A percentile compares a stretch with the other conserved stretches of the same genome.
phyloP scores from a whole-genome alignment of 2,797 vertebrate species.

The Sus cebifrons region DNA sequence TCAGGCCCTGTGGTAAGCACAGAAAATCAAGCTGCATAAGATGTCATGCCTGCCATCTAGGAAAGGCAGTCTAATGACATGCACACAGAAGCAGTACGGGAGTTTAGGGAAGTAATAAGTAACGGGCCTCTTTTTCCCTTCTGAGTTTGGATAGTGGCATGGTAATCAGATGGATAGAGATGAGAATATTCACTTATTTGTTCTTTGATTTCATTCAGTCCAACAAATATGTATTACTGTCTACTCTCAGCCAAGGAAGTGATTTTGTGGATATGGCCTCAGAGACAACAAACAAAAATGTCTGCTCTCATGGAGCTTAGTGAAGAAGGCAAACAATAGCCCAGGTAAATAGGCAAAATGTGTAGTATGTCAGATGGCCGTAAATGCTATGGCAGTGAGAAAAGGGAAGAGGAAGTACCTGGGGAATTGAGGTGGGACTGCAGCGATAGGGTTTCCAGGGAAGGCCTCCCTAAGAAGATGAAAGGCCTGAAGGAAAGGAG shows the following conservation, averaged over 20 bases:
- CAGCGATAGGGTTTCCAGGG: neutral
- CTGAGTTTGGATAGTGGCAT: slow-evolving; percentile 51
- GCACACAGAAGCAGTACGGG: neutral
- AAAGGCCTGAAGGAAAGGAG: neutral
- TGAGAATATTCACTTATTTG: slow-evolving; percentile 33
- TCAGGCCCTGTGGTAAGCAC: neutral
- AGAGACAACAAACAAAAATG: slow-evolving; percentile 38
- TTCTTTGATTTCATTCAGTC: slow-evolving; percentile 43
- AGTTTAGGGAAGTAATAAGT: neutral
- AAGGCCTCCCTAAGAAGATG: neutral
- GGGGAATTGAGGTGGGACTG: neutral
- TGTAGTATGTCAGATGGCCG: neutral
- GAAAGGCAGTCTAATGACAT: neutral
- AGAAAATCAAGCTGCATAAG: neutral
- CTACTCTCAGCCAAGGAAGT: slow-evolving; percentile 36
- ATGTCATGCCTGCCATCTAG: neutral
- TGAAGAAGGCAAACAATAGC: slow-evolving; percentile 1
- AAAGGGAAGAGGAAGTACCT: neutral
- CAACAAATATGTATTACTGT: slow-evolving; percentile 25
- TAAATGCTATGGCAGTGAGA: neutral
- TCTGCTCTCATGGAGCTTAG: neutral
- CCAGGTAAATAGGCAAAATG: slow-evolving; percentile 33
- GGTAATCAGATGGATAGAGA: slow-evolving; percentile 14
- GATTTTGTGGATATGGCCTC: slow-evolving; percentile 23
- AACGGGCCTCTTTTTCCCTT: neutral